Evolutionary conservation across 2,797 vertebrate species (phyloP), one percentile per base, ranked within the genome.

Genomic region (Furcifer pardalis): DNA sequence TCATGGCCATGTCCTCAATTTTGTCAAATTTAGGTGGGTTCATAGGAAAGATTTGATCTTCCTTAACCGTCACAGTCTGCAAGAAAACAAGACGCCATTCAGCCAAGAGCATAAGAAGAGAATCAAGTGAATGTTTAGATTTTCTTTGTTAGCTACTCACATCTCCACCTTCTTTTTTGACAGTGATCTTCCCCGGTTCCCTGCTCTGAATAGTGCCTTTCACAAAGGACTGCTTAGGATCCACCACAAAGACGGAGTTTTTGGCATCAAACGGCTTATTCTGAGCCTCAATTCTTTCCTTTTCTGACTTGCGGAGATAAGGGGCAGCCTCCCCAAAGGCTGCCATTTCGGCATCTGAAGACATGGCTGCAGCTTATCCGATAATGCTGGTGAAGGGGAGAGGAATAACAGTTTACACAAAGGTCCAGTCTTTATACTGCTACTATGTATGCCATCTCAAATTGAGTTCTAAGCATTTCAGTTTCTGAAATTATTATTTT

Each of bases 201-300:
- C 59, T 96, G 90, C 97, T 97, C 56, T 95, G 89, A 21, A 98
- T 73, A 63, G 93, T 93, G 1, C 97, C 97, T 95, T 98, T 98
- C 46, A 97, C 93, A 89, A 98, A 99, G 90, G 98, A 97, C 62
- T 97, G 93, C 52, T 94, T 93, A 3, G 97, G 96, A 81, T 98
- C 97, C 0, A 59, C 63, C 88, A 98, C 97, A 78, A 96, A 99
- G 88, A 94, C 97, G 0, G 97, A 96, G 0, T 95, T 87, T 92
- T 98, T 99, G 81, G 98, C 97, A 92, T 99, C 98, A 79, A 99
- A 98, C 0, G 98, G 97, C 78, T 90, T 94, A 87, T 97, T 98
- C 81, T 98, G 98, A 84, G 97, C 97, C 9, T 97, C 97, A 25
- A 98, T 90, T 49, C 97, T 95, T 83, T 99, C 98, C 90, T 91